Conservation (phyloP, 2,888 invertebrate genomes). For the Pharmacophagus antenor region DNA sequence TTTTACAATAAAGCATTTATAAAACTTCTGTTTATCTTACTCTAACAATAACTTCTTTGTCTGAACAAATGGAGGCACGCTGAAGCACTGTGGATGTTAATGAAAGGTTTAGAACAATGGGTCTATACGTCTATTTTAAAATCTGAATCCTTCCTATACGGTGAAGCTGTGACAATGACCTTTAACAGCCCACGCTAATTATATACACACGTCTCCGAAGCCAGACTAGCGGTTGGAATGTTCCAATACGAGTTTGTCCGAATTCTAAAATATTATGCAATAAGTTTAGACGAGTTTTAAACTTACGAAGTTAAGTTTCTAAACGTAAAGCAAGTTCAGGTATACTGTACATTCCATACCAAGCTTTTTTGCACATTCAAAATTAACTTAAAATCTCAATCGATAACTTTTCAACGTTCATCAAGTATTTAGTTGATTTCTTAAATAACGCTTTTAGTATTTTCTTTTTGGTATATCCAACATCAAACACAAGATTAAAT, state of each 20-base stretch:
- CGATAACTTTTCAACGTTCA: too few relatives aligned
- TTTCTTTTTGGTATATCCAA: too few relatives aligned
- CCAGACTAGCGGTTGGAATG: conserved; percentile 62
- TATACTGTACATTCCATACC: too few relatives aligned
- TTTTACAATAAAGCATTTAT: not conserved
- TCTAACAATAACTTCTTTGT: conserved; percentile 2
- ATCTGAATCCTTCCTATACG: conserved; percentile 55
- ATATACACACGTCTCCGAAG: conserved; percentile 62
- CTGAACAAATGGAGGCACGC: conserved; percentile 13
- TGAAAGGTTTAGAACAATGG: conserved; percentile 47
- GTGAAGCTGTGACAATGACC: conserved; percentile 76
- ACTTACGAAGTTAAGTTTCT: too few relatives aligned
- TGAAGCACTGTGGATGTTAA: conserved; percentile 28
- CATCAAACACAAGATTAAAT: too few relatives aligned
- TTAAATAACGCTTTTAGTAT: too few relatives aligned
- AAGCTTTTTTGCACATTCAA: too few relatives aligned
- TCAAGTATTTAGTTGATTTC: too few relatives aligned
- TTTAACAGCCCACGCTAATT: conserved; percentile 78
- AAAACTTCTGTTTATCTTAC: not conserved
- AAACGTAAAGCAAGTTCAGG: too few relatives aligned
- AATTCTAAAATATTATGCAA: conserved; percentile 8
- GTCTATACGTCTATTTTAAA: conserved; percentile 48
- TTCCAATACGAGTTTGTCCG: conserved; percentile 42
- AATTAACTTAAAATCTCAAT: too few relatives aligned
- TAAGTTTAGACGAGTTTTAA: too few relatives aligned